Conservation (phyloP, 2,113 vertebrate genomes). For the Phalacrocorax carbo region DNA sequence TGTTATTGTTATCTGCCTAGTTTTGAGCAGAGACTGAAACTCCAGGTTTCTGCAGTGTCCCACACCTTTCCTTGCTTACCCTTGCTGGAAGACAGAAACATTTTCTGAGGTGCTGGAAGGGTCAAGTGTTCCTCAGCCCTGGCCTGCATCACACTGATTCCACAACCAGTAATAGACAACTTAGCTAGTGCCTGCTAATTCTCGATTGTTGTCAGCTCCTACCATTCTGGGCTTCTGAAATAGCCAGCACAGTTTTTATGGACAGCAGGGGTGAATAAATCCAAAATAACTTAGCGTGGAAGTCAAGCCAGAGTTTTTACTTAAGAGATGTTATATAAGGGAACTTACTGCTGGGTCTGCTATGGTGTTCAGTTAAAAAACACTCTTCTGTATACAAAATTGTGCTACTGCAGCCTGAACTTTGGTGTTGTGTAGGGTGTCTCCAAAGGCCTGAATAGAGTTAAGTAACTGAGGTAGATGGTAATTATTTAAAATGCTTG, state of each 20-base stretch:
- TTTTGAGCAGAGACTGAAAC: background rate
- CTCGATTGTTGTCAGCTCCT: background rate
- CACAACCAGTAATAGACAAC: rapidly evolving
- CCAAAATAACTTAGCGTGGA: rapidly evolving
- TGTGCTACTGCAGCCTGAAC: background rate
- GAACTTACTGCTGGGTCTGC: background rate
- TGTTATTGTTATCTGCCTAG: background rate
- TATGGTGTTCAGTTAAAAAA: background rate
- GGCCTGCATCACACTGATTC: rapidly evolving
- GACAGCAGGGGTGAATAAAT: background rate
- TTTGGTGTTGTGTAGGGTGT: background rate
- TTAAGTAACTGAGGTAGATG: background rate
- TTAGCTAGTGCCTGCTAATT: background rate
- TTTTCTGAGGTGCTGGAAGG: background rate
- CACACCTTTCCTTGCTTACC: background rate
- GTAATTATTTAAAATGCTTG: background rate
- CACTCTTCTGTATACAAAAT: background rate
- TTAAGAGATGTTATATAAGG: rapidly evolving
- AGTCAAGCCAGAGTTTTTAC: background rate
- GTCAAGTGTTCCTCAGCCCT: background rate
- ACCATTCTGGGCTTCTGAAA: background rate
- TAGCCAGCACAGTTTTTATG: background rate
- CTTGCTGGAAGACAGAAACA: background rate
- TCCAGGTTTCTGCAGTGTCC: background rate
- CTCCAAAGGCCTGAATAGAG: background rate